phyloP scores from a whole-genome alignment of 2,888 invertebrate species.

The Pyrgus malvae region DNA sequence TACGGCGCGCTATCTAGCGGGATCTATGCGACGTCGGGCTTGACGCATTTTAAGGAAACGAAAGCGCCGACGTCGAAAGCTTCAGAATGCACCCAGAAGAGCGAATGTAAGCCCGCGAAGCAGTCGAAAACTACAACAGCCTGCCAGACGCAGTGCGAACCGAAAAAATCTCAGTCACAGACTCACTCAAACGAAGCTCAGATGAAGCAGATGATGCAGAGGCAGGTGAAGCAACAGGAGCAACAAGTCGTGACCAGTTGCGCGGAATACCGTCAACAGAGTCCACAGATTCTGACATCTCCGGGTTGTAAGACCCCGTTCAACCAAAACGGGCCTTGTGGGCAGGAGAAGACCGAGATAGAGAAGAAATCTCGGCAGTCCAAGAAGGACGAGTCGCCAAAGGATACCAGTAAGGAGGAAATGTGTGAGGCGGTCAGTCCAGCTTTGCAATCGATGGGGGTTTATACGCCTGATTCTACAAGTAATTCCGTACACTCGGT shows the following conservation, averaged over 20 bases:
- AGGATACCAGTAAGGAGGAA: conserved; percentile 67
- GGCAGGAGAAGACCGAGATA: conserved; percentile 63
- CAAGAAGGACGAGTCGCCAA: conserved; percentile 71
- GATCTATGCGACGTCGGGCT: conserved; percentile 62
- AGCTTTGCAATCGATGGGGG: conserved; percentile 90
- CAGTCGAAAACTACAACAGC: conserved; percentile 71
- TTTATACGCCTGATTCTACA: conserved; percentile 92
- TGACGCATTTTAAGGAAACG: conserved; percentile 72
- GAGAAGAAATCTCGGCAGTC: conserved; percentile 69
- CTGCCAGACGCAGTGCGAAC: conserved; percentile 73
- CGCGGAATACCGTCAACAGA: conserved; percentile 67
- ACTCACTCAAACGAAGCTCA: conserved; percentile 54
- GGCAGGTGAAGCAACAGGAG: conserved; percentile 57
- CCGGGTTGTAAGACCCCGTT: conserved; percentile 63
- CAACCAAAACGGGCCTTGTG: conserved; percentile 65
- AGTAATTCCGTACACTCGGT: conserved; percentile 92
- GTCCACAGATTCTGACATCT: conserved; percentile 62
- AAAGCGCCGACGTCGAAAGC: conserved; percentile 63
- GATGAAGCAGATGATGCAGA: conserved; percentile 72
- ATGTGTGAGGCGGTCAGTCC: conserved; percentile 75
- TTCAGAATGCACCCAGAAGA: conserved; percentile 66
- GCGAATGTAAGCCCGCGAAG: conserved; percentile 67
- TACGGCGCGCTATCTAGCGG: conserved; percentile 70
- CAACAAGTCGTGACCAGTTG: conserved; percentile 63
- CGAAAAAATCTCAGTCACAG: conserved; percentile 56